Evolutionary conservation across 2,113 vertebrate species (phyloP).

Genomic region (Steatornis caripensis): DNA sequence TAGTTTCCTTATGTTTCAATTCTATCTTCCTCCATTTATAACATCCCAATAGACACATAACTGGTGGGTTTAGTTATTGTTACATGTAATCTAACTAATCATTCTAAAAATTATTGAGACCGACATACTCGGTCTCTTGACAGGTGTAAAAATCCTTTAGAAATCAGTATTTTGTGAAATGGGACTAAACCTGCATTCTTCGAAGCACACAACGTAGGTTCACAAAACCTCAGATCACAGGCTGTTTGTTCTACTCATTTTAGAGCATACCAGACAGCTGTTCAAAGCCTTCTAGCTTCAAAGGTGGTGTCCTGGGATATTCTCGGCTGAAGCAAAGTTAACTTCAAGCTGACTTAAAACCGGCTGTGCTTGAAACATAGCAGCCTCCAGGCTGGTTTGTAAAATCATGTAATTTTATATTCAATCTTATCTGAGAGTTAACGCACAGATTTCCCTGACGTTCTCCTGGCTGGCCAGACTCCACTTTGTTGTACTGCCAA

Average conservation of each 20-base stretch:
- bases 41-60: background rate
- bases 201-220: background rate
- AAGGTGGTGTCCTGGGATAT: background rate
- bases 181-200: background rate
- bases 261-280: background rate
- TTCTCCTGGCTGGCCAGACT: background rate
- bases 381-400: background rate
- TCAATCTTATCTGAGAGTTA: background rate
- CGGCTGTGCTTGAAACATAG: background rate
- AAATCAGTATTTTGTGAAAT: background rate
- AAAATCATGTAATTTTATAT: background rate
- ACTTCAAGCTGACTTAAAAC: background rate
- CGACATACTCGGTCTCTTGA: background rate
- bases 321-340: background rate
- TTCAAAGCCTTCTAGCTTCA: slow-evolving; percentile 18
- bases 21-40: background rate
- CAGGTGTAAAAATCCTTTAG: background rate
- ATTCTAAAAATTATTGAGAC: background rate
- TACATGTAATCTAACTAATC: background rate
- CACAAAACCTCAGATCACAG: background rate
- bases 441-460: background rate
- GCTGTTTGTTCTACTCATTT: background rate
- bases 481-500: background rate
- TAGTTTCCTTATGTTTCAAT: background rate
- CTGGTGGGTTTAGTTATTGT: background rate